Conservation (phyloP, 2,797 vertebrate species). For the Setipinna tenuifilis region DNA sequence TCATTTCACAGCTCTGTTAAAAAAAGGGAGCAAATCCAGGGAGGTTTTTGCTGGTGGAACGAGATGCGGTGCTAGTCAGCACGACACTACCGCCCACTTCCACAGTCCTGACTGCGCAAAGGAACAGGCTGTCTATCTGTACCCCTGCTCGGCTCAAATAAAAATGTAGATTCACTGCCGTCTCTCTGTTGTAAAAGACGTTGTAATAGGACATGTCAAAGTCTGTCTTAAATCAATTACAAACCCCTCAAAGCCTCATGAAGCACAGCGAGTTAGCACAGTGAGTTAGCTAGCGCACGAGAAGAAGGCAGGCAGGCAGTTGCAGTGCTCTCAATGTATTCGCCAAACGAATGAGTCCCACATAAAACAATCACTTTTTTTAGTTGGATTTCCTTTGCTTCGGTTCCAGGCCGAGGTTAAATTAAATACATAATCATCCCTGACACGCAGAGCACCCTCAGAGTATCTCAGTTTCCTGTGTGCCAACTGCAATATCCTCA, state of each 20-base stretch:
- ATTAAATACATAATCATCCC: constrained; percentile 2
- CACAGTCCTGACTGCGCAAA: not conserved
- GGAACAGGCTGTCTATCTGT: not conserved
- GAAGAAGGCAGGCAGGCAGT: too few relatives aligned
- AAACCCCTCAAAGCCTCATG: not conserved
- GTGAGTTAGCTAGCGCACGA: not conserved
- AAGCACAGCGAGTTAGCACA: not conserved
- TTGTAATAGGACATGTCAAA: not conserved
- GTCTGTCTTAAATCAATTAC: not conserved
- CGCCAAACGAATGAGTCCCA: not conserved
- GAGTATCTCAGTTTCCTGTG: constrained; percentile 16
- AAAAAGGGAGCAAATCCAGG: not conserved
- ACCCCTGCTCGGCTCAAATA: not conserved
- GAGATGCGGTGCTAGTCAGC: not conserved
- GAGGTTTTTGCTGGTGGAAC: not conserved
- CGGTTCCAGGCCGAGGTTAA: not conserved
- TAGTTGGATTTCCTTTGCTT: constrained; percentile 1
- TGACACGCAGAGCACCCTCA: not conserved
- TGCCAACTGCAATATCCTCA: constrained; percentile 22
- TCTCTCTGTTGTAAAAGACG: not conserved
- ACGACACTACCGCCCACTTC: not conserved
- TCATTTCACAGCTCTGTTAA: not conserved
- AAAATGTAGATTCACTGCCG: constrained; percentile 5
- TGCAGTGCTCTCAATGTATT: not conserved
- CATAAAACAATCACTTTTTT: not conserved